Evolutionary conservation across 2,888 invertebrate genomes (phyloP), one percentile per base, ranked within the genome.

Genomic region (Ariolimax columbianus): DNA sequence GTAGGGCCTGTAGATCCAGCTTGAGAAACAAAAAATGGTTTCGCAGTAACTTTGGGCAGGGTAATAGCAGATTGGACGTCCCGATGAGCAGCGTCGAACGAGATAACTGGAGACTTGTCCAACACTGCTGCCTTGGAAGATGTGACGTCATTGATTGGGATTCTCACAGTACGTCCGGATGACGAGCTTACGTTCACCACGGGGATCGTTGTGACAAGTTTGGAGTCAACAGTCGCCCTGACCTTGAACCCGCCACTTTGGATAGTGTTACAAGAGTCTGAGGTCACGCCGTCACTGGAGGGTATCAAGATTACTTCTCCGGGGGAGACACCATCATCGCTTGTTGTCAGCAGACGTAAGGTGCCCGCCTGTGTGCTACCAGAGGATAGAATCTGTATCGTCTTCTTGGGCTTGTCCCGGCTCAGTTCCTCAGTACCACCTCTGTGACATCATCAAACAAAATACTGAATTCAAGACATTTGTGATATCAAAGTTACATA

Each of bases 241-340:
- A 68, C 66, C 75, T 33, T 33, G 33, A 84, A 40, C n/a, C 38
- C 11, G 43, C 51, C 68, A 59, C 38, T n/a, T 36, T 78, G 51
- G n/a, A 40, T 63, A 14, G 79, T 68, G 47, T 55, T 70, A 55
- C 59, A 63, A 47, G 85, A 75, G 40, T 82, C 72, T 1, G 82
- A 82, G 23, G 81, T 77, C 51, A 81, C 79, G 85, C 81, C 66
- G 68, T 85, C 82, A 26, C 77, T 72, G 14, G 85, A 77, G 26
- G 85, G 40, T 38, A 40, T 79, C 38, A 79, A 38, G 33, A 84
- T 47, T n/a, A 81, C 66, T 17, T 70, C 70, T 9, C 66, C 70
- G 19, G 82, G 66, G 3, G 85, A 66, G 4, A 81, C 77, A 4
- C 63, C 59, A 17, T 70, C 80, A 17, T 80, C 72, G 59, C 30